Conservation (phyloP, 1,140 invertebrate genomes). For the Steinernema feltiae region DNA sequence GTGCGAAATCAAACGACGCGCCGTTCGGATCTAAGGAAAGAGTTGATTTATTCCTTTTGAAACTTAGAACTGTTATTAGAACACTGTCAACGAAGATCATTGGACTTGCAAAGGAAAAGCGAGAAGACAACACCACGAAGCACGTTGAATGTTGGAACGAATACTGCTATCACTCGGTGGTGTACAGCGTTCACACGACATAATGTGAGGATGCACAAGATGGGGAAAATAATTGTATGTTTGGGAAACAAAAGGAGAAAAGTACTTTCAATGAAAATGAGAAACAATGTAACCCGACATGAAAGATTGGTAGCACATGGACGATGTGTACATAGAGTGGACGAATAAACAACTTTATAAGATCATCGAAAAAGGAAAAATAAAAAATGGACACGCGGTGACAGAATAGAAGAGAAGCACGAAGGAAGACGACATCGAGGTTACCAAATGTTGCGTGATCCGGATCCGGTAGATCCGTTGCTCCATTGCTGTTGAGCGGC, state of each 20-base stretch:
- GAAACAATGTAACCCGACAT: not conserved
- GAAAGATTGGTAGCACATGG: conserved; percentile 10
- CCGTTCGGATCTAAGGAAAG: too few species aligned
- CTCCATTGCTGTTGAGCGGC: not conserved
- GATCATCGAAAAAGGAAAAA: not conserved
- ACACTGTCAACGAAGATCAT: conserved; percentile 12
- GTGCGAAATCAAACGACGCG: too few species aligned
- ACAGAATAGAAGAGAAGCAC: not conserved
- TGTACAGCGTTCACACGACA: too few species aligned
- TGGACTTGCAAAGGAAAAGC: not conserved
- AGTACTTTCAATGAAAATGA: not conserved
- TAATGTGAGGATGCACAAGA: not conserved
- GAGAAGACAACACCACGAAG: not conserved
- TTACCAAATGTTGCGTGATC: conserved; percentile 1
- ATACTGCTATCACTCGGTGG: too few species aligned
- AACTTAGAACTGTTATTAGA: not conserved
- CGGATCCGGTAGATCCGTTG: not conserved
- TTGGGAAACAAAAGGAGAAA: too few species aligned
- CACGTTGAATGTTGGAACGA: not conserved
- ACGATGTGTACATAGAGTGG: not conserved
- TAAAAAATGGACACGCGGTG: not conserved
- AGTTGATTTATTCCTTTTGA: not conserved
- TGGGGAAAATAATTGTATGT: not conserved
- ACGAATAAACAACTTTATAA: not conserved
- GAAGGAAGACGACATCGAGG: not conserved